phyloP scores from a whole-genome alignment of 30 jellyfish, hydroid and myxozoan genomes.

The Phacellophora camtschatica region DNA sequence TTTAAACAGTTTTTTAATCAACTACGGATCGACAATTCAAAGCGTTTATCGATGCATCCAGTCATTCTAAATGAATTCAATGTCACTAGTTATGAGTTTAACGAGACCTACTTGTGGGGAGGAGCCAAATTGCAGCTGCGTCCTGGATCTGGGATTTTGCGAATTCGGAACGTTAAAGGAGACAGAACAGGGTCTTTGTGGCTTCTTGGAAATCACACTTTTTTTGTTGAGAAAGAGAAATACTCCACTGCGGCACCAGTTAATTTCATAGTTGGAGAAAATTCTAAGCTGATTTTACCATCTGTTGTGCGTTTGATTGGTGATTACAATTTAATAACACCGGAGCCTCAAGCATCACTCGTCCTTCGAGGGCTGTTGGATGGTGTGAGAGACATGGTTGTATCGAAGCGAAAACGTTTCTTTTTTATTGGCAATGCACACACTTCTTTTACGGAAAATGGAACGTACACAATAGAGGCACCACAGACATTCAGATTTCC shows the following conservation, averaged over 20 bases:
- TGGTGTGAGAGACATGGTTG: conserved; percentile 73
- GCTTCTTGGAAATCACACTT: conserved; percentile 36
- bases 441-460: conserved; percentile 61
- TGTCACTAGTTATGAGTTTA: conserved; percentile 15
- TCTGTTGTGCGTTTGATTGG: conserved; percentile 61
- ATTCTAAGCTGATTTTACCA: conserved; percentile 34
- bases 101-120: conserved; percentile 20
- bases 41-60: conserved; percentile 31
- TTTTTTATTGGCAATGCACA: conserved; percentile 60
- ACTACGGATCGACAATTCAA: conserved; percentile 31
- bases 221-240: conserved; percentile 33
- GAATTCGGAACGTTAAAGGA: conserved; percentile 15
- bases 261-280: conserved; percentile 50
- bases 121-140: conserved; percentile 54
- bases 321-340: conserved; percentile 13
- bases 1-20: conserved; percentile 10
- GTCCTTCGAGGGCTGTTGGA: conserved; percentile 54
- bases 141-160: conserved; percentile 30
- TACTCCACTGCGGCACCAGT: conserved; percentile 59
- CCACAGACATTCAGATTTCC: conserved; percentile 70
- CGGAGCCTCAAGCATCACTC: conserved; percentile 66
- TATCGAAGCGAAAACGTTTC: conserved; percentile 45
- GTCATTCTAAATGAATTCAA: conserved; percentile 41
- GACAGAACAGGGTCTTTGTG: conserved; percentile 49
- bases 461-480: conserved; percentile 48